Evolutionary conservation across 2,888 invertebrate species (phyloP), one percentile per base, ranked within the genome.

Genomic region (Lochmaea crataegi): DNA sequence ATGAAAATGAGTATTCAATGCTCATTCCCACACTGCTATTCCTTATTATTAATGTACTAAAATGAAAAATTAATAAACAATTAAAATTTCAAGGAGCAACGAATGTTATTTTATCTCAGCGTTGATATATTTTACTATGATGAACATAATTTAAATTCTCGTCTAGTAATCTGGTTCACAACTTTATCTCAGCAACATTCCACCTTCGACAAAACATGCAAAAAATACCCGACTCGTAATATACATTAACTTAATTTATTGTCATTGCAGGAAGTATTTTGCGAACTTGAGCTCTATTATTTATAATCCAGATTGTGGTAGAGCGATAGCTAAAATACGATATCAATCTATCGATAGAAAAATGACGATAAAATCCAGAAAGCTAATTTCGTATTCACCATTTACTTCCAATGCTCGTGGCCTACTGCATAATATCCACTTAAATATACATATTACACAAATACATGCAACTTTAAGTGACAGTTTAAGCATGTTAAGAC

Each of bases 401-500:
- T 78, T 79, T 76, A 77, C 80, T 75, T 78, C 77, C 78, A 80
- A 80, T 80, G 77, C 76, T 79, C 72, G 80, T 78, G 79, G 77
- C 78, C 80, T 82, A 79, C 81, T 82, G 82, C 81, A 82, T 82
- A 82, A 82, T 81, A 79, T 80, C 76, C 75, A 75, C 79, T 82
- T 82, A 81, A 82, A 82, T 82, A 83, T 82, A 83, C 82, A 83
- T 81, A 83, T 83, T 82, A 83, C 80, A 82, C 83, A 81, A 83
- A 82, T 80, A 81, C 78, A 81, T 78, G 83, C 81, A 80, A 82
- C 79, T 82, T 80, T 81, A 82, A 83, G 80, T 82, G 83, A 83
- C 83, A 84, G 80, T 80, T 79, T 79, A 80, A 79, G 82, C 82
- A 80, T 83, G 84, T 84, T 80, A 80, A 81, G 79, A 82, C 81